These are phyloP conservation scores for Mimas tiliae DNA, from an alignment of 2,888 invertebrate genomes.

Conservation along the genomic window DNA sequence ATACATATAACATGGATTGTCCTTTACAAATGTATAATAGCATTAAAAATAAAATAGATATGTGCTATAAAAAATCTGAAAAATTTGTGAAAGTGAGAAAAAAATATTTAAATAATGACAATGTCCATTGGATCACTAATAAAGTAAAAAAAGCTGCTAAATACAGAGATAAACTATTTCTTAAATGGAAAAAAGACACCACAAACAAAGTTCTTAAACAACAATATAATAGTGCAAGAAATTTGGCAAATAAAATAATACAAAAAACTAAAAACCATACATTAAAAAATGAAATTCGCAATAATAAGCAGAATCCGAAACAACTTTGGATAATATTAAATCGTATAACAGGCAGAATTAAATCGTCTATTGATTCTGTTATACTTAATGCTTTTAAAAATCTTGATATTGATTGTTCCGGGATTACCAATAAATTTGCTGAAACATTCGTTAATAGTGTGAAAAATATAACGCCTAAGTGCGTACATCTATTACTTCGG, in stretches of 20 bases:
- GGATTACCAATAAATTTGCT: not conserved
- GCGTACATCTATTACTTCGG: not conserved
- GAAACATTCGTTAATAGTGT: not conserved
- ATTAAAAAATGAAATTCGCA: not conserved
- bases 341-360: not conserved
- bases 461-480: not conserved
- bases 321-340: not conserved
- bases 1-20: not conserved
- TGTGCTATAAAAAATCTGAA: not conserved
- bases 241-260: not conserved
- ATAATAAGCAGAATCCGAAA: not conserved
- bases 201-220: not conserved
- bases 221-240: not conserved
- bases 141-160: not conserved
- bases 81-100: not conserved
- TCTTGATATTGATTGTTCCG: not conserved
- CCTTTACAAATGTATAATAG: not conserved
- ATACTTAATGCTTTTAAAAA: conserved; percentile 5
- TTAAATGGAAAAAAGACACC: not conserved
- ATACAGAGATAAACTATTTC: not conserved
- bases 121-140: not conserved
- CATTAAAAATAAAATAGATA: not conserved
- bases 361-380: not conserved
- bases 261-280: not conserved
- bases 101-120: not conserved